These are phyloP conservation scores for Papilio gigon DNA, from an alignment of 2,888 invertebrate genomes.

Conservation along the genomic window DNA sequence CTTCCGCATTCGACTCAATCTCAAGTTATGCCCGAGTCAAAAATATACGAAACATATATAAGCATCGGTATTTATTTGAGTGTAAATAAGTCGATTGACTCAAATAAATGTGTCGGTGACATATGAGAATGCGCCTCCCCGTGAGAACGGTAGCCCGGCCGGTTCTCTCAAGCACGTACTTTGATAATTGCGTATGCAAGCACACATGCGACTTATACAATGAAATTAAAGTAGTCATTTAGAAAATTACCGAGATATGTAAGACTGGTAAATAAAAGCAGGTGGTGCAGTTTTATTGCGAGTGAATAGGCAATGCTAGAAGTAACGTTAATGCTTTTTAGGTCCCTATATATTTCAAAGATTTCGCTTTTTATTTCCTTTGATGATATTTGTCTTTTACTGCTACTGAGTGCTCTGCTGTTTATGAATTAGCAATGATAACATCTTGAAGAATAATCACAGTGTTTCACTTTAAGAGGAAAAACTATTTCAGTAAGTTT, in stretches of 20 bases:
- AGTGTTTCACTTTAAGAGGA: too few relatives aligned
- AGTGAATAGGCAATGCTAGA: neutral
- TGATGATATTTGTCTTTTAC: too few relatives aligned
- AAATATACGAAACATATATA: too few relatives aligned
- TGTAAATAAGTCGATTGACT: neutral
- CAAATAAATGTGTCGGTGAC: constrained; percentile 50
- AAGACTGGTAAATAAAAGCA: constrained; percentile 27
- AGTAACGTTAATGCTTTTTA: neutral
- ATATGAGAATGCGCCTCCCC: constrained; percentile 55
- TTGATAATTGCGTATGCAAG: constrained; percentile 67
- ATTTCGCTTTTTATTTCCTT: too few relatives aligned
- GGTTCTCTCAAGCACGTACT: constrained; percentile 65
- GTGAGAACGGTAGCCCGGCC: constrained; percentile 66
- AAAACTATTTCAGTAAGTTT: too few relatives aligned
- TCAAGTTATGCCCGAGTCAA: too few relatives aligned
- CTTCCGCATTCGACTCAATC: too few relatives aligned
- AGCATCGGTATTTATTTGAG: too few relatives aligned
- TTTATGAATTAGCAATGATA: too few relatives aligned
- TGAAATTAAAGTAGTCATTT: constrained; percentile 44
- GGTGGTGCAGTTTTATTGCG: neutral
- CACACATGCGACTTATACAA: constrained; percentile 60
- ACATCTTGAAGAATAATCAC: too few relatives aligned
- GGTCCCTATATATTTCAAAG: neutral
- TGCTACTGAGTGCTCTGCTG: too few relatives aligned
- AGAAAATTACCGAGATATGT: constrained; percentile 29